A percentile compares a stretch with the other conserved stretches of the same genome.
Evolutionary conservation across 2,113 vertebrate species (phyloP).

Genomic region (Ondatra zibethicus): DNA sequence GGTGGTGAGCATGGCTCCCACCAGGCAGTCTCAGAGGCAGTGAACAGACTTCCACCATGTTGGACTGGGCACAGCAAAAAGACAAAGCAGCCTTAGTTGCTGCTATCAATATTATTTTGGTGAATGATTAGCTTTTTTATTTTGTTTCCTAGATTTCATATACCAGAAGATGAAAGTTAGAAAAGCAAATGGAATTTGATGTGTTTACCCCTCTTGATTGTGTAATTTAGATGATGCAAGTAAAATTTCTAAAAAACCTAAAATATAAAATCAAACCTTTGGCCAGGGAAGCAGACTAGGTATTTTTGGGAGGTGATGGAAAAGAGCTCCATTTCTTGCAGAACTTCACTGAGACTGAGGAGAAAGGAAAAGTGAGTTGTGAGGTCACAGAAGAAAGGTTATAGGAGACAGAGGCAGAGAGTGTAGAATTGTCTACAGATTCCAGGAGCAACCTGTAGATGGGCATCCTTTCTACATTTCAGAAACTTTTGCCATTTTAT

Average conservation of each 20-base stretch:
- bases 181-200: neutral
- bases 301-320: neutral
- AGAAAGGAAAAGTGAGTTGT: neutral
- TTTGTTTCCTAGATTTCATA: neutral
- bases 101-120: neutral
- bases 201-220: neutral
- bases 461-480: neutral
- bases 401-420: neutral
- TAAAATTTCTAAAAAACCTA: neutral
- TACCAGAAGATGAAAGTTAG: slow-evolving; percentile 2
- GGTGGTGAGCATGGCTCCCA: too few relatives aligned
- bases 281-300: neutral
- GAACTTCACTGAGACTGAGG: neutral
- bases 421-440: neutral
- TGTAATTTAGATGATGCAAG: neutral
- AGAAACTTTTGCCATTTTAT: neutral
- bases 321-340: neutral
- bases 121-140: neutral
- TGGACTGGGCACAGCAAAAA: too few relatives aligned
- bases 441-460: neutral
- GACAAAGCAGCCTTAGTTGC: too few relatives aligned
- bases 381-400: neutral
- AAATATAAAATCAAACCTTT: neutral
- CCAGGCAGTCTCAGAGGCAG: too few relatives aligned
- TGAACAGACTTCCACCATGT: too few relatives aligned